Conservation (phyloP, 2,113 vertebrate genomes). For the Hirundichthys speculiger region DNA sequence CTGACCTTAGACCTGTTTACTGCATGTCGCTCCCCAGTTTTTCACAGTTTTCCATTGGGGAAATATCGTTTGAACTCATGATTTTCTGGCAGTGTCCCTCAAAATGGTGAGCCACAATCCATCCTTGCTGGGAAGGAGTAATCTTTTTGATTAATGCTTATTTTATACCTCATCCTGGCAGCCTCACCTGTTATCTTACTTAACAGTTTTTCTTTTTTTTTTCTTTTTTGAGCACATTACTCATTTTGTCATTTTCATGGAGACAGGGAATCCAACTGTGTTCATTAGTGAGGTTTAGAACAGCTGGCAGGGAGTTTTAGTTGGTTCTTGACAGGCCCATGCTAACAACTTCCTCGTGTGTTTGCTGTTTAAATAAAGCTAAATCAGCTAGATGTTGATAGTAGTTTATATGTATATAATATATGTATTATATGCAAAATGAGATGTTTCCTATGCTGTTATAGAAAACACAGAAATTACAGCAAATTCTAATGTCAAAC, state of each 20-base stretch:
- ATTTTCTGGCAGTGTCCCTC: too few species aligned
- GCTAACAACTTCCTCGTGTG: not conserved
- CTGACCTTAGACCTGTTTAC: too few species aligned
- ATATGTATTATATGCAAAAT: not conserved
- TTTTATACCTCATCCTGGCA: too few species aligned
- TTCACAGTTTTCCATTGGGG: too few species aligned
- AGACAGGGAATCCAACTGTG: not conserved
- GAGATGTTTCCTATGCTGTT: not conserved
- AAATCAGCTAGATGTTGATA: not conserved
- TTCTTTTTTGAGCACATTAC: not conserved
- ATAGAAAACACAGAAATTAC: not conserved
- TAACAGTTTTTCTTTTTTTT: not conserved
- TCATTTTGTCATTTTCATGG: conserved; percentile 12
- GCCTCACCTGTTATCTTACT: too few species aligned
- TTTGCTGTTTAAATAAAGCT: not conserved
- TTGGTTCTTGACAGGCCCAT: not conserved
- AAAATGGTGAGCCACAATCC: too few species aligned
- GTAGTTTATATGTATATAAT: not conserved
- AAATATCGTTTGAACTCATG: too few species aligned
- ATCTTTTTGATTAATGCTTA: too few species aligned
- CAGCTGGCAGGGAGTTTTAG: conserved; percentile 3
- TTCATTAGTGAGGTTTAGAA: conserved; percentile 1
- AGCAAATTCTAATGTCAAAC: not conserved
- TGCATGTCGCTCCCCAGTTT: too few species aligned
- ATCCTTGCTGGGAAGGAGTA: too few species aligned